These are phyloP conservation scores for Euwallacea similis DNA, from an alignment of 1,140 invertebrate species.

Conservation along the genomic window DNA sequence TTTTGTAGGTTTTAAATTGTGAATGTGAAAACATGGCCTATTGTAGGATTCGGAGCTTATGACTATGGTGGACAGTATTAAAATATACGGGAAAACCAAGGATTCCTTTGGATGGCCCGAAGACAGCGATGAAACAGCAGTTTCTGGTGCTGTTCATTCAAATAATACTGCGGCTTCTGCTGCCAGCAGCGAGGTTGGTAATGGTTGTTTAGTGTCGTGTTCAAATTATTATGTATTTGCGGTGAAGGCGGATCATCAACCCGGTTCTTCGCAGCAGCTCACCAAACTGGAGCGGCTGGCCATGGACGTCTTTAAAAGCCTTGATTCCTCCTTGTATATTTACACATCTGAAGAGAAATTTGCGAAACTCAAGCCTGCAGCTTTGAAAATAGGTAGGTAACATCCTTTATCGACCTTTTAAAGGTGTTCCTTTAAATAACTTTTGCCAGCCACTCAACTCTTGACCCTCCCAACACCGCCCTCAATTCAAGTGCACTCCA, in stretches of 20 bases:
- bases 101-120: conserved; percentile 97
- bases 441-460: conserved; percentile 66
- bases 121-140: conserved; percentile 80
- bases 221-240: not conserved
- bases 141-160: conserved; percentile 33
- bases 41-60: conserved; percentile 38
- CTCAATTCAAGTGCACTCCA: conserved; percentile 75
- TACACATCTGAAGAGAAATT: conserved; percentile 52
- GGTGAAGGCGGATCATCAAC: conserved; percentile 50
- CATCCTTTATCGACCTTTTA: no score
- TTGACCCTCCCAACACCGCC: conserved; percentile 81
- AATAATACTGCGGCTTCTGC: conserved; percentile 50
- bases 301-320: conserved; percentile 35
- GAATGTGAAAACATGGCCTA: not conserved
- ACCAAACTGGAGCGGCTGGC: conserved; percentile 57
- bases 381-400: conserved; percentile 62
- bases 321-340: conserved; percentile 43
- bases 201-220: not conserved
- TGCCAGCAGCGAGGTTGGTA: conserved; percentile 2
- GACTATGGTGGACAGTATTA: conserved; percentile 53
- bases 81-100: conserved; percentile 89
- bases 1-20: not conserved
- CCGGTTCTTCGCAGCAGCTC: conserved; percentile 53
- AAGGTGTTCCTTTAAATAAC: no score
- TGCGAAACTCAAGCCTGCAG: conserved; percentile 58